Conservation (phyloP, 2,888 invertebrate species). For the Acronicta leporina region DNA sequence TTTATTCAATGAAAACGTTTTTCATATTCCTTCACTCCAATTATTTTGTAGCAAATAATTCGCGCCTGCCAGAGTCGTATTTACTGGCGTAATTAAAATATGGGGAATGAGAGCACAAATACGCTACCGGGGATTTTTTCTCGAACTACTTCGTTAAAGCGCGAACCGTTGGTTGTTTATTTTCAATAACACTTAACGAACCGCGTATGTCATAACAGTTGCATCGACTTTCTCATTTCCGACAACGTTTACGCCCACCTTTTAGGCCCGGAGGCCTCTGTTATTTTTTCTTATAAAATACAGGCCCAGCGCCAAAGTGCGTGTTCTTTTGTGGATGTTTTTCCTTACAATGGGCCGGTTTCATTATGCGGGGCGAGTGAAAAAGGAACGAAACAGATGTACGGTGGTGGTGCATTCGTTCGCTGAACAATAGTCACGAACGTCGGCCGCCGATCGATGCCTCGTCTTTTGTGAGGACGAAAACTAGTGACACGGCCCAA, state of each 20-base stretch:
- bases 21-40: slow-evolving; percentile 8
- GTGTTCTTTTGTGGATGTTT: slow-evolving; percentile 86
- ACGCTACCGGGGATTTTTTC: slow-evolving; percentile 34
- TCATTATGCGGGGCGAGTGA: slow-evolving; percentile 84
- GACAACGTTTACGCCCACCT: slow-evolving; percentile 83
- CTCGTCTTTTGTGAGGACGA: slow-evolving; percentile 77
- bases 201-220: slow-evolving; percentile 87
- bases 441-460: slow-evolving; percentile 78
- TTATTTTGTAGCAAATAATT: slow-evolving; percentile 14
- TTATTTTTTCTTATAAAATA: slow-evolving; percentile 86
- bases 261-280: slow-evolving; percentile 76
- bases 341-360: slow-evolving; percentile 83
- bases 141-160: slow-evolving; percentile 65
- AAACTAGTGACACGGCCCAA: slow-evolving; percentile 65
- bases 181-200: slow-evolving; percentile 81
- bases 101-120: slow-evolving; percentile 14
- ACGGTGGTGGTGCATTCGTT: slow-evolving; percentile 80
- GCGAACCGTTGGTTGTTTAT: slow-evolving; percentile 72
- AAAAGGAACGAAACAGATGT: slow-evolving; percentile 88
- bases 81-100: slow-evolving; percentile 13
- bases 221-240: slow-evolving; percentile 85
- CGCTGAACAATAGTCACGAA: slow-evolving; percentile 85
- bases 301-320: slow-evolving; percentile 74
- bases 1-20: slow-evolving; percentile 1
- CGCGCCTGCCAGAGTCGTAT: background rate